Evolutionary conservation across 2,888 invertebrate genomes (phyloP).

Genomic region (Meta bourneti): DNA sequence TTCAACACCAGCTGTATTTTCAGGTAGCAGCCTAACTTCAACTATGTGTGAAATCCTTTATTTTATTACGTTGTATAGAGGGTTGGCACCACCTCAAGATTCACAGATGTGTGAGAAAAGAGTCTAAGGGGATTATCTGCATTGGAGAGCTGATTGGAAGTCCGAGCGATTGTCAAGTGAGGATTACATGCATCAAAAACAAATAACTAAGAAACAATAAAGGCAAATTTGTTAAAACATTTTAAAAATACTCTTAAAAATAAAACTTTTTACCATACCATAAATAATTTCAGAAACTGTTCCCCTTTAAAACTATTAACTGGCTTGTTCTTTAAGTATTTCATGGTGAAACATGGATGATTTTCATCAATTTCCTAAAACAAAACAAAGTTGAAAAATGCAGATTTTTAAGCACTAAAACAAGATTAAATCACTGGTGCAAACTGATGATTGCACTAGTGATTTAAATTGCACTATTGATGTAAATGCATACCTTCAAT

Average conservation of each 20-base stretch:
- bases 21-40: no score
- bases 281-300: conserved; percentile 90
- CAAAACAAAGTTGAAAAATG: background rate
- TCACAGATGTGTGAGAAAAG: no score
- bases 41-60: no score
- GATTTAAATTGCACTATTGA: no score
- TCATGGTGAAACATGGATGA: conserved; percentile 92
- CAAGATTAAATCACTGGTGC: background rate
- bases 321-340: conserved; percentile 95
- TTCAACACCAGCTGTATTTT: no score
- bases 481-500: conserved; percentile 83
- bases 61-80: no score
- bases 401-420: background rate
- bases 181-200: background rate
- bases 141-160: no score
- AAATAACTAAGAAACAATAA: background rate
- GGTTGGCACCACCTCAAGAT: no score
- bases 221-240: background rate
- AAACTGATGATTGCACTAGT: no score
- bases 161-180: no score
- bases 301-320: conserved; percentile 93
- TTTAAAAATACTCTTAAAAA: conserved; percentile 3
- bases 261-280: conserved; percentile 85
- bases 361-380: conserved; percentile 93
- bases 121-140: no score